Evolutionary conservation across 2,113 vertebrate genomes (phyloP), one percentile per base, ranked within the genome.

Genomic region (Steatornis caripensis): DNA sequence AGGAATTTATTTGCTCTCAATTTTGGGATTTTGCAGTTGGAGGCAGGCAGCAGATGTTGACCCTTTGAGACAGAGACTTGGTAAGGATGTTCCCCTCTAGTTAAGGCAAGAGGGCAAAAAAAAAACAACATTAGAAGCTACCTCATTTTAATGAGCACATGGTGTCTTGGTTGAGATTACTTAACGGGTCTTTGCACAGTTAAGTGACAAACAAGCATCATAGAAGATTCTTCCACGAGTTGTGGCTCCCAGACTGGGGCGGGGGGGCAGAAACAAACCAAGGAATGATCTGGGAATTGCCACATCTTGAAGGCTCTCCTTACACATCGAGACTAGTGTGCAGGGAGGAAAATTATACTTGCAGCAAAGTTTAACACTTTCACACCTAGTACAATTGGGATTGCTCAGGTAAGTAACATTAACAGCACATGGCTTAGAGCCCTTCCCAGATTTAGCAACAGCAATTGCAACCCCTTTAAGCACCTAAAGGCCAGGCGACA

Each of bases 271-370:
- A n/a, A n/a, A n/a, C n/a, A n/a, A n/a, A n/a, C n/a, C 12, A 29
- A 41, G 62, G 53, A 41, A 48, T 5, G 9, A 11, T 24, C 66
- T 61, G 29, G 57, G 36, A 79, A 32, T 17, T 7, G 9, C 29
- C 18, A 8, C 19, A 10, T 4, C 3, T 27, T 72, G 30, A 39
- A 60, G 27, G n/a, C 3, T 48, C 8, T 60, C 32, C 49, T 51
- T 32, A 3, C 3, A 1, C 0, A 0, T 6, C 8, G 15, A 5
- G 36, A 5, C 6, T 17, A 21, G 32, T 0, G 1, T 8, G 6
- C 4, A 12, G 34, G 54, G 39, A 65, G 2, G 45, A 57, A 22
- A 53, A 36, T 3, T 0, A 17, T 0, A 3, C 14, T 12, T 26
- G 13, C 4, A 62, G n/a, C 17, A 32, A 36, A 36, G 15, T 36